These are phyloP conservation scores for Drosophila heteroneura DNA, from an alignment of 2,888 invertebrate genomes.

Conservation along the genomic window DNA sequence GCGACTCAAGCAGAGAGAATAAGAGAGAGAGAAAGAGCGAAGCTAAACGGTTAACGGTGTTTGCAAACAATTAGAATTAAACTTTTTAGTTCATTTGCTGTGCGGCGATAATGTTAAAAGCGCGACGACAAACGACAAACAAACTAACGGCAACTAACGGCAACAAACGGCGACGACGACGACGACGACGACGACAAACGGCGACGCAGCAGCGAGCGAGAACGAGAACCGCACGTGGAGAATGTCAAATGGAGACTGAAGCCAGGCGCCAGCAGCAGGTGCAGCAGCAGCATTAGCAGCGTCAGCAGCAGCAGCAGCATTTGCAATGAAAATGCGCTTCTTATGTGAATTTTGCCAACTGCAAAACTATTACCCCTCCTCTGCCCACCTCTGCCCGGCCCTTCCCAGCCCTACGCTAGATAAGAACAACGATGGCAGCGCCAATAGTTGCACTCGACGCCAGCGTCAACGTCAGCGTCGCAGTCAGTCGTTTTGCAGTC, in stretches of 20 bases:
- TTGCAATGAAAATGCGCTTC: conserved; percentile 77
- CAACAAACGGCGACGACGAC: conserved; percentile 46
- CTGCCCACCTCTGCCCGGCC: not conserved
- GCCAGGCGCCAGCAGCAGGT: conserved; percentile 56
- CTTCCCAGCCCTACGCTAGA: not conserved
- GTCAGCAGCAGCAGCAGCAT: conserved; percentile 45
- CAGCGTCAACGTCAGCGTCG: conserved; percentile 54
- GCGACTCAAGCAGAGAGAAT: conserved; percentile 35
- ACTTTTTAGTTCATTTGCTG: conserved; percentile 26
- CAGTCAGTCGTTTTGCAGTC: conserved; percentile 48
- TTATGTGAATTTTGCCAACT: conserved; percentile 64
- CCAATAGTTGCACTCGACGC: conserved; percentile 78
- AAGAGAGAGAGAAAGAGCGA: not conserved
- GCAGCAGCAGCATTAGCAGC: conserved; percentile 28
- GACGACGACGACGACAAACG: conserved; percentile 33
- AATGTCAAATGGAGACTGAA: conserved; percentile 86
- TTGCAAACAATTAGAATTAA: conserved; percentile 36
- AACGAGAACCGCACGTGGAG: conserved; percentile 84
- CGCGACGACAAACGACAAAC: conserved; percentile 49
- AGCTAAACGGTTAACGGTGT: conserved; percentile 30
- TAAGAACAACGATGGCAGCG: conserved; percentile 54
- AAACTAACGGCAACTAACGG: conserved; percentile 44
- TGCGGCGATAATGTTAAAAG: conserved; percentile 49
- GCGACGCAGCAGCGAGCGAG: conserved; percentile 56
- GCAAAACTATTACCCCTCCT: conserved; percentile 36